Base-by-base conservation (phyloP, 2,797 vertebrate species). In the Apogon hyalosoma region DNA sequence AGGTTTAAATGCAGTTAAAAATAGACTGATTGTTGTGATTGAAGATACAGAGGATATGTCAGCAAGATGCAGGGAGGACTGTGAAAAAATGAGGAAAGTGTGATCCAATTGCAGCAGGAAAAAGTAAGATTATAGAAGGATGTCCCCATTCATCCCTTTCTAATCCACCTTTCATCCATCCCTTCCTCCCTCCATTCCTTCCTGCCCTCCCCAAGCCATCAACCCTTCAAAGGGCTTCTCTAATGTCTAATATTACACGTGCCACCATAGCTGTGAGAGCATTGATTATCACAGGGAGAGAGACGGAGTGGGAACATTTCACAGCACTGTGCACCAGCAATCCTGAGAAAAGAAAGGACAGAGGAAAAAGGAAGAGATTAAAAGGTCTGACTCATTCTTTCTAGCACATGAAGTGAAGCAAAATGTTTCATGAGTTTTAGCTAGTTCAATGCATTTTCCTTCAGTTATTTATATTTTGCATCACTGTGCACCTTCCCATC, bases 121-220 rank as follows among this genome's bases (percentile, higher is more conserved):
- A 77, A 77, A 82, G 66, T 60, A 28, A 72, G 81, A 93, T 92
- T 92, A 90, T 73, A 75, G 69, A 91, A 92, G 90, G 92, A 92
- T 88, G 87, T 91, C 85, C 80, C 57, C 80, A 83, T 89, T 91
- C 83, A 91, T 90, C 88, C 84, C 73, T 67, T 72, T 86, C 71
- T 93, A 93, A 93, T 93, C 91, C 86, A 80, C 79, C 85, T 87
- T 83, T 86, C 87, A 87, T 86, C 84, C 86, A 76, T 79, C 72
- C 59, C 66, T 75, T 83, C 79, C 80, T 83, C 73, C 62, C 50
- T 75, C 63, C 77, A 63, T 75, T 80, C 79, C 58, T 65, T 82
- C 77, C 90, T 88, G 69, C 82, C 50, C 74, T 47, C 48, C 64
- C 73, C 53, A 48, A 59, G 63, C 69, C 43, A 62, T 77, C 77